A percentile compares a stretch with the other conserved stretches of the same genome.
phyloP scores from a whole-genome alignment of 1,140 invertebrate genomes.

The Polypedilum vanderplanki region DNA sequence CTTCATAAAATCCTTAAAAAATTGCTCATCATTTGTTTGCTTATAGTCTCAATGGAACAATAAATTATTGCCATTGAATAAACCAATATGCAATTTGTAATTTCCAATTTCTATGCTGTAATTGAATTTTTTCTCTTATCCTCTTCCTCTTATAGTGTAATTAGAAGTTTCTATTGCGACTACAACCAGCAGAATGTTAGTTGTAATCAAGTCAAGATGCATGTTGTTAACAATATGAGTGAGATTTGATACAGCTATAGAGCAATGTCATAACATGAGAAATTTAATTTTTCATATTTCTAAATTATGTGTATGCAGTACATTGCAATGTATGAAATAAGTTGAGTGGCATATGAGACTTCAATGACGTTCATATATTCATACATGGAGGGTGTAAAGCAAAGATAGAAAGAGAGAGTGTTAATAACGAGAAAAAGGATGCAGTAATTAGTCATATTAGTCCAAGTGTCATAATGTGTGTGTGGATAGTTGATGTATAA shows the following conservation, averaged over 20 bases:
- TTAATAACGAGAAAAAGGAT: not conserved
- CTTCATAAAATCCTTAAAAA: no score
- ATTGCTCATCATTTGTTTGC: no score
- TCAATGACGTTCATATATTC: no score
- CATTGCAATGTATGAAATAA: not conserved
- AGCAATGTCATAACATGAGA: not conserved
- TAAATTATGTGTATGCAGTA: not conserved
- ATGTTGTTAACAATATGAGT: not conserved
- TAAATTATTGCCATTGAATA: not conserved
- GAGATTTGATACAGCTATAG: not conserved
- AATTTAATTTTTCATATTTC: constrained; percentile 8
- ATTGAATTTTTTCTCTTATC: not conserved
- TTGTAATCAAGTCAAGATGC: not conserved
- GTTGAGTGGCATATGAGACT: not conserved
- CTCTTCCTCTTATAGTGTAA: not conserved
- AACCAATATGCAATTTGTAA: constrained; percentile 7
- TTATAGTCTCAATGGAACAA: no score
- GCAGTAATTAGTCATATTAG: not conserved
- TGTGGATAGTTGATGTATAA: no score
- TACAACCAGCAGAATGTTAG: constrained; percentile 6
- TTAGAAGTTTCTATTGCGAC: not conserved
- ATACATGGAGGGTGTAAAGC: not conserved
- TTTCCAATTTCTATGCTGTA: not conserved
- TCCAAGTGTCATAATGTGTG: not conserved
- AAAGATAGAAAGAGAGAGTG: not conserved